These are phyloP conservation scores for Euphydryas editha DNA, from an alignment of 2,888 invertebrate genomes.

Conservation along the genomic window DNA sequence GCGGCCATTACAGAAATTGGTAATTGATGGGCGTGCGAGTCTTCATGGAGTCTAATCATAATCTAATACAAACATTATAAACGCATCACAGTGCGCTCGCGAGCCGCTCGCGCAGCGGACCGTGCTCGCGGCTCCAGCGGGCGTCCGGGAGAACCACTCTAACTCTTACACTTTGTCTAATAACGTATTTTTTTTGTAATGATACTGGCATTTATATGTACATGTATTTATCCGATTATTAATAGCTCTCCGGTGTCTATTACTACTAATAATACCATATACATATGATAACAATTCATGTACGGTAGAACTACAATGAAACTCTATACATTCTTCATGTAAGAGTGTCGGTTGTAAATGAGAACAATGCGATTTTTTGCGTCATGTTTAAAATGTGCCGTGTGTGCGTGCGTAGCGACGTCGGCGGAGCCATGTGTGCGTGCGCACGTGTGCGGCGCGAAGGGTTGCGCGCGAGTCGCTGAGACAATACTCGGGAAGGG, in stretches of 20 bases:
- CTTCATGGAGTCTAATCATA: conserved; percentile 9
- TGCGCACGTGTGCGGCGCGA: conserved; percentile 26
- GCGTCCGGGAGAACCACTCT: too few relatives aligned
- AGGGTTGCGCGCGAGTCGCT: conserved; percentile 33
- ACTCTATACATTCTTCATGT: conserved; percentile 31
- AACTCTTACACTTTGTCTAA: too few relatives aligned
- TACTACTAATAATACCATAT: background rate
- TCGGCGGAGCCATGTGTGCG: conserved; percentile 21
- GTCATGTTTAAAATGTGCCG: conserved; percentile 26
- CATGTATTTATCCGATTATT: background rate
- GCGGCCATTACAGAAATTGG: conserved; percentile 10
- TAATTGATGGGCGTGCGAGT: conserved; percentile 9
- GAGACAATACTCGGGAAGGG: conserved; percentile 38
- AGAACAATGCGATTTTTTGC: conserved; percentile 42
- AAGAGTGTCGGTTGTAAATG: conserved; percentile 36
- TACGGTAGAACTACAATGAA: conserved; percentile 22
- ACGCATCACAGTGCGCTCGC: conserved; percentile 12
- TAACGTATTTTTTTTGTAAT: background rate
- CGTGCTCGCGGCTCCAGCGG: too few relatives aligned
- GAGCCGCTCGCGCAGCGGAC: background rate
- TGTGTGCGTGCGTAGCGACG: conserved; percentile 28
- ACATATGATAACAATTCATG: conserved; percentile 13
- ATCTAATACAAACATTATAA: conserved; percentile 20
- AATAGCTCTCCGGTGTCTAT: background rate
- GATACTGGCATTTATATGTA: background rate